Conservation (phyloP, 2,888 invertebrate genomes). For the Mesorhabditis sp. region DNA sequence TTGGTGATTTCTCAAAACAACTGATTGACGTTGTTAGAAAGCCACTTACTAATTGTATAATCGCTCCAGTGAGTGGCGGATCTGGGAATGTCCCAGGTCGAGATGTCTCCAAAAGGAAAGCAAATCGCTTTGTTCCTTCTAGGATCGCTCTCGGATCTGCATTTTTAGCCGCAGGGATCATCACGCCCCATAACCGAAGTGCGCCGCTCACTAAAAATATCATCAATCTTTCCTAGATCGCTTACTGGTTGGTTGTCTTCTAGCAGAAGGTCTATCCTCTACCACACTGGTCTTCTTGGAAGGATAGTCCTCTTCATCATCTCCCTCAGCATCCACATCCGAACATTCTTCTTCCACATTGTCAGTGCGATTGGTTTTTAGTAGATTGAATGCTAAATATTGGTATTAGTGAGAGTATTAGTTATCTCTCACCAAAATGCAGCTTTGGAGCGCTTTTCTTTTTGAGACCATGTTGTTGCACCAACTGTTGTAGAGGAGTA, state of each 20-base stretch:
- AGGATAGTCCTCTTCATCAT: background rate
- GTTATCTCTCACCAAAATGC: slow-evolving; percentile 56
- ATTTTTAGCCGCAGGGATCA: slow-evolving; percentile 30
- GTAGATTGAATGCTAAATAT: slow-evolving; percentile 48
- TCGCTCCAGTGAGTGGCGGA: slow-evolving; percentile 86
- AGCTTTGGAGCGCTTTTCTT: slow-evolving; percentile 62
- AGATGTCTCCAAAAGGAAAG: slow-evolving; percentile 87
- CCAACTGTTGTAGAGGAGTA: slow-evolving; percentile 22
- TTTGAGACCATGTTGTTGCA: slow-evolving; percentile 32
- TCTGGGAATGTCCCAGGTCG: slow-evolving; percentile 94
- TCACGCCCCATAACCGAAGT: slow-evolving; percentile 33
- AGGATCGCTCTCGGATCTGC: slow-evolving; percentile 61
- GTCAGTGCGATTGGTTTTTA: slow-evolving; percentile 48
- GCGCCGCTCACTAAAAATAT: slow-evolving; percentile 33
- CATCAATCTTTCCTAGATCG: background rate
- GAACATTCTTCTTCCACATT: slow-evolving; percentile 59
- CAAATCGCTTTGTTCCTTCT: slow-evolving; percentile 83
- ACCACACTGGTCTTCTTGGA: slow-evolving; percentile 5
- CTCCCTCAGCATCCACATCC: slow-evolving; percentile 30
- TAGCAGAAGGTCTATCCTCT: background rate
- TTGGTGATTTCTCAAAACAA: slow-evolving; percentile 83
- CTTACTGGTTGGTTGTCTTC: slow-evolving; percentile 2
- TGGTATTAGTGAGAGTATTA: background rate
- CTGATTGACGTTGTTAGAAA: background rate
- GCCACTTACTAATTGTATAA: slow-evolving; percentile 79